Base-by-base conservation (phyloP, 2,797 vertebrate species). In the Ara ararauna region DNA sequence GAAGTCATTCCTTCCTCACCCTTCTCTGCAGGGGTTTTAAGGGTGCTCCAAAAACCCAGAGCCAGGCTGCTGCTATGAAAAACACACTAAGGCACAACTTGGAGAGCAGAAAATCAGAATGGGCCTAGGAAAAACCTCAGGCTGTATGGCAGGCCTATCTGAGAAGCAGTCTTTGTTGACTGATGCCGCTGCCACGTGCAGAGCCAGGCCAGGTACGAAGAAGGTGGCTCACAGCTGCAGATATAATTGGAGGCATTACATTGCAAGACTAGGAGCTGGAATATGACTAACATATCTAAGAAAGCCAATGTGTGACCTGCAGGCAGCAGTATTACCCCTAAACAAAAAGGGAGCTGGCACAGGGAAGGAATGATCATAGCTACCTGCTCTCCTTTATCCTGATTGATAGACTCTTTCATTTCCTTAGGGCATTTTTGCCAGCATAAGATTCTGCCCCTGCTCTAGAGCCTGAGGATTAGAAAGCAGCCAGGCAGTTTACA, bases 121-220 rank as follows among this genome's bases (percentile, higher is more conserved):
- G 42, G 30, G 11, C 32, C 29, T 26, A 26, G 18, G 26, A 51
- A n/a, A 47, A 62, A 50, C 6, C 42, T 26, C 2, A 0, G 42
- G 34, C 34, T 54, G 65, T 44, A 27, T 0, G 0, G 42, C 15
- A 80, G 42, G 29, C n/a, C 20, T 2, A 3, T 3, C 27, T 61
- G 48, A 92, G 48, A 66, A 71, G 61, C 45, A 36, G 30, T 27
- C n/a, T 77, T 34, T 6, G 6, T 0, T 48, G 40, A 61, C 27
- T 14, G 12, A 6, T 29, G 30, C 13, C 1, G 2, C 42, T 74
- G 80, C 45, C 72, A 26, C 32, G 70, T 15, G 3, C 7, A 89
- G 17, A 68, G 40, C 40, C 78, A 42, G 12, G 34, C 16, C 23
- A 72, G 40, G 29, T 74, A 30, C 0, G 4, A 48, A 71, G 36